Evolutionary conservation across 2,113 vertebrate species (phyloP), one percentile per base, ranked within the genome.

Genomic region (Corythornis vintsioides): DNA sequence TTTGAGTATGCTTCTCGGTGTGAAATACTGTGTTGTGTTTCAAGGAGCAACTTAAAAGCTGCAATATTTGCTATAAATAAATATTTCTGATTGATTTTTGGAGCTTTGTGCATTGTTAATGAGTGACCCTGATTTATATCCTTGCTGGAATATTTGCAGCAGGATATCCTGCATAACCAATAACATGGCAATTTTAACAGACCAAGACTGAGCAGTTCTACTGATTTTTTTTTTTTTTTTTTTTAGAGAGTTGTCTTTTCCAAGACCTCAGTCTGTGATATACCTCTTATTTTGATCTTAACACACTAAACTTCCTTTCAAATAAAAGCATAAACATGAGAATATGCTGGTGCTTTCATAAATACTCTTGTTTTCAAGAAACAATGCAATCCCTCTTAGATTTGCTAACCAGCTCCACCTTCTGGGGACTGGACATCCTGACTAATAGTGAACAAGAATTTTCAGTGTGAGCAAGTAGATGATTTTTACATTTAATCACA

Each of bases 321-420:
- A 50, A 42, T 53, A 50, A 25, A 80, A 76, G 22, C 19, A n/a
- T 25, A 76, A 63, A 18, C 28, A 9, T 43, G 11, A 43, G 17
- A 52, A 65, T 63, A 7, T 21, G n/a, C 5, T 53, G 26, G 28
- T 55, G 50, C 19, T 15, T 84, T 89, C 57, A 48, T 18, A 38
- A 81, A 24, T 33, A 42, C 4, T 59, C 7, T 45, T 76, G 38
- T 69, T 91, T 60, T 28, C 26, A 50, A 74, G 20, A 78, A 59
- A 22, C 56, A 28, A 13, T 24, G 3, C 48, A 50, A 6, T 55
- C 63, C 8, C 15, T 89, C 61, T 52, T 65, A 94, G 74, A 42
- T 96, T 96, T 96, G 93, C 84, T 43, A 88, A 53, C 76, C 86
- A 95, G 96, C 80, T 95, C 97, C 97, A 97, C 73, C 97, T 98